A percentile compares a stretch with the other conserved stretches of the same genome.
phyloP scores from a whole-genome alignment of 2,888 invertebrate genomes.

The Mythimna impura region DNA sequence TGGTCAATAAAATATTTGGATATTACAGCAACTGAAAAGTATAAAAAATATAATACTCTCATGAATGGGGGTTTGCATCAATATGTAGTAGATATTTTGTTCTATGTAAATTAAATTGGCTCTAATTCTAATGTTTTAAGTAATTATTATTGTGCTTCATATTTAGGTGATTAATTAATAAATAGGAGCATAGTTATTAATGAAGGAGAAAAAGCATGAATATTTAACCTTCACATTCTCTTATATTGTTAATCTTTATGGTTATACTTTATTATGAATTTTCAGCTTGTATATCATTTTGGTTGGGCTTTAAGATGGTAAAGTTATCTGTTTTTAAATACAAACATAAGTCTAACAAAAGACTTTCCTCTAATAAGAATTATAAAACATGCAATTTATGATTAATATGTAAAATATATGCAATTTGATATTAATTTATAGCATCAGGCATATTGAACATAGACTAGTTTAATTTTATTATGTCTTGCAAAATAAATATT shows the following conservation, averaged over 20 bases:
- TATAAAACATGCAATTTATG: background rate
- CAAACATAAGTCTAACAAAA: background rate
- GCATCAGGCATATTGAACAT: constrained; percentile 9
- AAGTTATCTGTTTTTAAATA: background rate
- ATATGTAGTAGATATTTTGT: background rate
- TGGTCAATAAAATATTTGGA: background rate
- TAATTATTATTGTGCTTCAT: constrained; percentile 1
- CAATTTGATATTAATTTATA: background rate
- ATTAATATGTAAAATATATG: constrained; percentile 4
- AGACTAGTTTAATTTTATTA: background rate
- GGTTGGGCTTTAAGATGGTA: background rate
- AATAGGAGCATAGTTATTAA: background rate
- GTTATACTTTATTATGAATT: background rate
- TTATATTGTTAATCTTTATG: background rate
- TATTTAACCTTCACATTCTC: background rate
- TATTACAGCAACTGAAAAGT: background rate
- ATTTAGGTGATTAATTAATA: background rate
- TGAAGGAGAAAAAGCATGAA: background rate
- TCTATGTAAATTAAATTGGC: background rate
- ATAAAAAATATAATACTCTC: background rate
- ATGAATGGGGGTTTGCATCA: constrained; percentile 1
- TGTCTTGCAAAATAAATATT: background rate
- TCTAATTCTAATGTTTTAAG: background rate
- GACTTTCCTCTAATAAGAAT: background rate
- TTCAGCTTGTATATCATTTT: background rate